Percentiles rank a stretch among this genome's conserved stretches.
Evolutionary conservation across 1,140 invertebrate species (phyloP).

Genomic region (Drosophila repleta): DNA sequence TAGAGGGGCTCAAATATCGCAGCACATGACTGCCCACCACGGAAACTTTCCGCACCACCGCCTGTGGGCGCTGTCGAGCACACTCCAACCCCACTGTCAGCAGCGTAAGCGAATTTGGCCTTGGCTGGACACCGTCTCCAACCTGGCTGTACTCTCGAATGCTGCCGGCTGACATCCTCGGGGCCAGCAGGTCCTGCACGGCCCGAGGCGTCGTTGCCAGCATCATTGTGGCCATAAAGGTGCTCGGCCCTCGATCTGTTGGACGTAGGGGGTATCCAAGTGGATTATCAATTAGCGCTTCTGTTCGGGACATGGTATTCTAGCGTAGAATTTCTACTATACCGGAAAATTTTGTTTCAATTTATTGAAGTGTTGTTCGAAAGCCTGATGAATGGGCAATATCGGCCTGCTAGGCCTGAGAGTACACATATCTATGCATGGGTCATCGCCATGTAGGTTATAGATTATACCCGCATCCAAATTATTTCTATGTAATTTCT

Average conservation of each 20-base stretch:
- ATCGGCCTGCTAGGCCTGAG: not conserved
- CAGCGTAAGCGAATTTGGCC: not conserved
- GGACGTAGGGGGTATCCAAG: not conserved
- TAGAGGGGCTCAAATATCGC: conserved; percentile 20
- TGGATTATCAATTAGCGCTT: not conserved
- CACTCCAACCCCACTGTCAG: conserved; percentile 10
- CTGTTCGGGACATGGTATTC: conserved; percentile 12
- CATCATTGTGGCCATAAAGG: conserved; percentile 7
- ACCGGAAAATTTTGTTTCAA: conserved; percentile 6
- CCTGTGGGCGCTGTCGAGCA: not conserved
- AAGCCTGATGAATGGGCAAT: not conserved
- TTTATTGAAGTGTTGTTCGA: not conserved
- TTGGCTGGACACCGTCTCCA: conserved; percentile 26
- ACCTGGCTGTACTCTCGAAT: conserved; percentile 22
- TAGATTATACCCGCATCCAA: too few species aligned
- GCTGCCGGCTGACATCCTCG: not conserved
- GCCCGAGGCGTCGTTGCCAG: not conserved
- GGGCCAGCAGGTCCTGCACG: not conserved
- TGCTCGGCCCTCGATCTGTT: not conserved
- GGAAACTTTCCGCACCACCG: conserved; percentile 33
- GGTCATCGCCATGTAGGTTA: too few species aligned
- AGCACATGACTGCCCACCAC: conserved; percentile 42
- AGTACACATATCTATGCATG: too few species aligned
- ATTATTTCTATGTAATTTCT: too few species aligned
- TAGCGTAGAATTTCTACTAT: not conserved